Evolutionary conservation across 2,113 vertebrate species (phyloP).

Genomic region (Elanoides forficatus): DNA sequence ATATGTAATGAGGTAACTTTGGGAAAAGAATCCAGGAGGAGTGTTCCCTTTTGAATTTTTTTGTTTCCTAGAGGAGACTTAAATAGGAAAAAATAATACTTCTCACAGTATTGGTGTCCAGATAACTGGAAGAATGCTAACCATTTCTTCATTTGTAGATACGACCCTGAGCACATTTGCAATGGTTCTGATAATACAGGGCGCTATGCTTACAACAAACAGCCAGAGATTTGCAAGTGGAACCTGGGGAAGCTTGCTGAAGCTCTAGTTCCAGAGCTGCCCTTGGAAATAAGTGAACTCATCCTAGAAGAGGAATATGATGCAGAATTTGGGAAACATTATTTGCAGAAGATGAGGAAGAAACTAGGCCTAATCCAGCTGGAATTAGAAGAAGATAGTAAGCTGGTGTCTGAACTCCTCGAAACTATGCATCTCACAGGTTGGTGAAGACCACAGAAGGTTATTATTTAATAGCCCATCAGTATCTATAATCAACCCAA

Average conservation of each 20-base stretch:
- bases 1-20: background rate
- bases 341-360: constrained; percentile 88
- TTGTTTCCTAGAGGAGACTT: background rate
- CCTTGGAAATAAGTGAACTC: constrained; percentile 71
- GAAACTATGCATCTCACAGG: constrained; percentile 93
- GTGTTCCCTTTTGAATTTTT: background rate
- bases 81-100: background rate
- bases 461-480: background rate
- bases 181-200: constrained; percentile 90
- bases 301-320: constrained; percentile 84
- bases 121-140: background rate
- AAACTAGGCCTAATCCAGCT: constrained; percentile 87
- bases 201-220: constrained; percentile 90
- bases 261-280: constrained; percentile 88
- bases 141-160: constrained; percentile 70
- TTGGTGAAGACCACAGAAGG: constrained; percentile 25
- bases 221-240: constrained; percentile 92
- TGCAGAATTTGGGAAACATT: constrained; percentile 83
- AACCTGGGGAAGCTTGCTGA: constrained; percentile 91
- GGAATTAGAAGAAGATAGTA: constrained; percentile 81
- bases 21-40: background rate
- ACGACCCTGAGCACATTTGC: constrained; percentile 92
- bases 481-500: background rate
- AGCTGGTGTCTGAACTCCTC: constrained; percentile 84
- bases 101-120: background rate